phyloP scores from a whole-genome alignment of 2,797 vertebrate genomes.

The Myiotriccus ornatus region DNA sequence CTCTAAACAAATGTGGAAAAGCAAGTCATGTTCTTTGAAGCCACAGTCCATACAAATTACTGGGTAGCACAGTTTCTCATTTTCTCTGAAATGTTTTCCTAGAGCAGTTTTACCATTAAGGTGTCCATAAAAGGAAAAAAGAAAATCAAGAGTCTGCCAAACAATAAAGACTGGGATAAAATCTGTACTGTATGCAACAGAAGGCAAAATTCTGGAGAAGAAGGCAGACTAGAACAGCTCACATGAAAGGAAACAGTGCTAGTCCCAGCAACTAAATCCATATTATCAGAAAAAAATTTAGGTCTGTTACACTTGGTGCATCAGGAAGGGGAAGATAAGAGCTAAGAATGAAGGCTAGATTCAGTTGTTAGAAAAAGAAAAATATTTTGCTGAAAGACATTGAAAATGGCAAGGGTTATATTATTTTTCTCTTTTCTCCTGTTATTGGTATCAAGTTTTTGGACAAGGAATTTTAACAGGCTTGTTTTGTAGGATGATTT shows the following conservation, averaged over 20 bases:
- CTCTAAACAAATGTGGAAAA: neutral
- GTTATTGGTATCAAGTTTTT: neutral
- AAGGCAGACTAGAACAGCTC: neutral
- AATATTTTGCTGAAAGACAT: neutral
- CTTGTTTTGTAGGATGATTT: neutral
- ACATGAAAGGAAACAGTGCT: neutral
- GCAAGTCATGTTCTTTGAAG: neutral
- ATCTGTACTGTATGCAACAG: neutral
- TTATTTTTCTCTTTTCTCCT: neutral
- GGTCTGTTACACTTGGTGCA: neutral
- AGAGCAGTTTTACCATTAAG: neutral
- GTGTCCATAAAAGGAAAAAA: neutral
- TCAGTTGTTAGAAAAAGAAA: neutral
- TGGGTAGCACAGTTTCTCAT: neutral
- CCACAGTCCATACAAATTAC: neutral
- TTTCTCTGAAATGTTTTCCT: slow-evolving; percentile 10
- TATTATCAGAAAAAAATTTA: neutral
- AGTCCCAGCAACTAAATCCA: neutral
- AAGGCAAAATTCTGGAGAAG: neutral
- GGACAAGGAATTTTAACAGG: neutral
- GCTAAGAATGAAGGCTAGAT: neutral
- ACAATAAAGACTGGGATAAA: neutral
- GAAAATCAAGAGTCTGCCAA: neutral
- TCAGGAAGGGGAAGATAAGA: neutral
- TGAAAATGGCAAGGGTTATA: neutral